Base-by-base conservation (phyloP, 1,140 invertebrate genomes). In the Tribolium castaneum region DNA sequence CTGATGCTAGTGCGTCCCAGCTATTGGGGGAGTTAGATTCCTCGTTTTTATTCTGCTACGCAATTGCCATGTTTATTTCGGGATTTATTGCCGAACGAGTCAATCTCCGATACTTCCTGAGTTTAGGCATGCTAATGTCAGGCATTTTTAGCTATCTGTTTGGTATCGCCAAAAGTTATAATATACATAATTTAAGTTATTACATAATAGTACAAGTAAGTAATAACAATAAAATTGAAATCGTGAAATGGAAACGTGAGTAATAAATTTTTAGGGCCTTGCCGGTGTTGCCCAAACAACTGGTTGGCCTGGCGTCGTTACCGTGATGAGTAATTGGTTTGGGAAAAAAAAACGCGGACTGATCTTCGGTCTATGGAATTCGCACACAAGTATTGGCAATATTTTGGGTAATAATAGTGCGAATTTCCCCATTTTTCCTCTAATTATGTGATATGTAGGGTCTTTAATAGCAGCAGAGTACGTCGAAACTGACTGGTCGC, bases 291-390 rank as follows among this genome's bases (percentile, higher is more conserved):
- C 94, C 22, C 97, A 99, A 89, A 96, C 96, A 0, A 95, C 96
- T 12, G 97, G 85, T 59, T 97, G 95, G 95, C 95, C 97, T 0
- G 96, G 96, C 56, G 97, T 98, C 0, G 97, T 99, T 0, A 93
- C 97, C 7, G 93, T 96, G 6, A 92, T 99, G 14, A 95, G 95
- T 7, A 97, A 98, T 84, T 99, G 98, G 98, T 98, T 97, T 88
- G 97, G 97, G 0, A 97, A 95, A 87, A 91, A 92, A 13, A 97
- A 96, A 86, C 89, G 92, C 86, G 97, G 98, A 14, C 87, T 99
- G 5, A 97, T 99, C 79, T 98, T 99, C 88, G 98, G 98, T 9
- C 90, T 99, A 9, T 99, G 91, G 97, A 99, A 99, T 87, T 97
- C 97, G 0, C 97, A 99, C 82, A 98, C 97, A 0, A 98, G 96